Evolutionary conservation across 92 coral and sea anemone genomes (phyloP), one percentile per base, ranked within the genome.

Genomic region (Blastomussa wellsi): DNA sequence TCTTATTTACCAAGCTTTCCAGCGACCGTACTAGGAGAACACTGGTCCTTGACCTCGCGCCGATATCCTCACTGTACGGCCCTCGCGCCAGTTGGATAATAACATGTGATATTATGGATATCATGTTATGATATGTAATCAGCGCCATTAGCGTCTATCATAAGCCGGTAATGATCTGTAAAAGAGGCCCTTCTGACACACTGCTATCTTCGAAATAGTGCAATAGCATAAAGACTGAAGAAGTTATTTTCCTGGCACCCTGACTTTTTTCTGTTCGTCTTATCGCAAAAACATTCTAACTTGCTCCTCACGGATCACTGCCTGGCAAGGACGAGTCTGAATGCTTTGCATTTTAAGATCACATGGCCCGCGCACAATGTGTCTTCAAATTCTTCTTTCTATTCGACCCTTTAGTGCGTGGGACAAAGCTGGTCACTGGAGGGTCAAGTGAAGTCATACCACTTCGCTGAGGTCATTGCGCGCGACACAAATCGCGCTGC

Each of bases 391-490:
- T 47, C n/a, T 82, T 31, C 51, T 29, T 41, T 35, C 9, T 7
- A 17, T 55, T 71, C 71, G 85, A 81, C 85, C 67, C 85, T 70
- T 81, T 81, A 28, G 9, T 41, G 85, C 76, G 76, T 57, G 24
- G 36, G 37, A 60, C 35, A 64, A 36, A 41, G 44, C 15, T 24
- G 85, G 76, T 81, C 85, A 81, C 31, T 81, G n/a, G 44, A 70
- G 85, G 85, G 77, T 69, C 77, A 70, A 49, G 51, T 0, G 67
- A 52, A 24, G 36, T 24, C 87, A 83, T 83, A 59, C 87, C 87
- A 74, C 80, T 57, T 64, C 57, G 87, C 80, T 83, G 79, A 83
- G 79, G 65, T 83, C 87, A 83, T 83, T 42, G 41, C 48, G 80
- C 41, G 26, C 74, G 31, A 35, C 60, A 64, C 74, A 81, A 59